Base-by-base conservation (phyloP, 2,888 invertebrate genomes). In the Drosophila rubida region DNA sequence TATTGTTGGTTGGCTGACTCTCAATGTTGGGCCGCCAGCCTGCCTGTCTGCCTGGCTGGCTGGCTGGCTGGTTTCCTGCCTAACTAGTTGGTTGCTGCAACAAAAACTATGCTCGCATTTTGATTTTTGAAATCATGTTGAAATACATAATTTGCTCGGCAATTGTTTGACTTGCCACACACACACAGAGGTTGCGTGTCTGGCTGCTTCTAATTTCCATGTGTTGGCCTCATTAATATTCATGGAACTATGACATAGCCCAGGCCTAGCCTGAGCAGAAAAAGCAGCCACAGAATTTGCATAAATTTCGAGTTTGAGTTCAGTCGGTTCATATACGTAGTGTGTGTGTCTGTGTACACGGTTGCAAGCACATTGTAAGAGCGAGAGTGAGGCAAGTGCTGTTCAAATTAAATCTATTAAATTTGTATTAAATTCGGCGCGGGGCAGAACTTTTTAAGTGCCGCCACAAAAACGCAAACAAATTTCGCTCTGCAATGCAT, bases 221-320 rank as follows among this genome's bases (percentile, higher is more conserved):
- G 84, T 82, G 84, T 84, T 74, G 41, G 82, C 60, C 66, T 78
- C 74, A 82, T 82, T 82, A 82, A 82, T 82, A 82, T 82, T 82
- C 82, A 82, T 82, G 71, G 71, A 81, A 71, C 79, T 78, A 58
- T 41, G 63, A 59, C 61, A 64, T 50, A 46, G 41, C 54, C 55
- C 42, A 60, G 57, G 78, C 59, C 62, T 55, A 75, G 35, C 5
- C 55, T 32, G 46, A 54, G 64, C 61, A 69, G 79, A 77, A 77
- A 74, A 74, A 77, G 61, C 69, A 66, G 69, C 46, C 78, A 48
- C 55, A 66, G 44, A 68, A 80, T 81, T 77, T 80, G 83, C 80
- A 81, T 81, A 80, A 64, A 81, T 75, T 74, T 65, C 39, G 44
- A 69, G 73, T 63, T 55, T 53, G 55, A 70, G 66, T 57, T 70